These are phyloP conservation scores for Pelosia muscerda DNA, from an alignment of 2,888 invertebrate genomes.

Conservation along the genomic window DNA sequence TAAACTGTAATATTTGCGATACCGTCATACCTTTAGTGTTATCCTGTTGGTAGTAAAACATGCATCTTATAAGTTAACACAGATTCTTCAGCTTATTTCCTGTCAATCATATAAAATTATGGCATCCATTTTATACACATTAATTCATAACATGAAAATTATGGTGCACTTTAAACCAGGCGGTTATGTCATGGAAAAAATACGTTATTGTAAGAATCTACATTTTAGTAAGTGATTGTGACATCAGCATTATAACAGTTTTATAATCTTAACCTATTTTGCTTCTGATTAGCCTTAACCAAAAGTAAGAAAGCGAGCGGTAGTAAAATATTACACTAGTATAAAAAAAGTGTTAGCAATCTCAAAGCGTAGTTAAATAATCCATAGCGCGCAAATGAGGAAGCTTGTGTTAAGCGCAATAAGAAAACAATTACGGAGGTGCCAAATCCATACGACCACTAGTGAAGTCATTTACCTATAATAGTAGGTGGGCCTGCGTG, in stretches of 20 bases:
- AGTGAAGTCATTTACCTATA: constrained; percentile 76
- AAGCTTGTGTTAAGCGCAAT: constrained; percentile 42
- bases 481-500: constrained; percentile 74
- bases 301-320: background rate
- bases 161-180: constrained; percentile 14
- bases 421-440: constrained; percentile 38
- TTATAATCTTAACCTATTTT: constrained; percentile 7
- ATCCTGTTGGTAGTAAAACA: constrained; percentile 36
- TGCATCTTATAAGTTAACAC: constrained; percentile 37
- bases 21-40: constrained; percentile 37
- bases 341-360: constrained; percentile 25
- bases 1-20: constrained; percentile 10
- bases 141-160: constrained; percentile 8
- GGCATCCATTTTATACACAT: constrained; percentile 36
- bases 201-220: background rate
- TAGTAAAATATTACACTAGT: constrained; percentile 6
- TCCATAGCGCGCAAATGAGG: constrained; percentile 14
- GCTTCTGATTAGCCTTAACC: constrained; percentile 7
- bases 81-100: constrained; percentile 29
- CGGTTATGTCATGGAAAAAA: constrained; percentile 17
- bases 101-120: constrained; percentile 43
- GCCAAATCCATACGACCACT: constrained; percentile 55
- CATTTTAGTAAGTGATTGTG: constrained; percentile 6
- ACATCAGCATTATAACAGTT: background rate
- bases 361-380: constrained; percentile 25